Base-by-base conservation (phyloP, 2,888 invertebrate genomes). In the Macrosoma leucophasiata region DNA sequence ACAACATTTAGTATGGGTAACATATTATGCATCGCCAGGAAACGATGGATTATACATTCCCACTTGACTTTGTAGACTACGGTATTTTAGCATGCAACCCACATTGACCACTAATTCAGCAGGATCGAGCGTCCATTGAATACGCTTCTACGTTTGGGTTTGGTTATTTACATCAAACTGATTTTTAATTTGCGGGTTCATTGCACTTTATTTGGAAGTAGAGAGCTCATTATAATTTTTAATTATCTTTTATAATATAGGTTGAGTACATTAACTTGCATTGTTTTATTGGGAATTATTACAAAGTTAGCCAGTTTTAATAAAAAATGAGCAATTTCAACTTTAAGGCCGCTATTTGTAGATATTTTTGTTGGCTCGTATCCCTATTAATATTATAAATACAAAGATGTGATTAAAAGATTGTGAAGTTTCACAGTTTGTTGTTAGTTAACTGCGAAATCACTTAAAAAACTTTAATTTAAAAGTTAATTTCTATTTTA, bases 21-120 rank as follows among this genome's bases (percentile, higher is more conserved):
- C 51, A 64, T 63, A 62, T 59, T 63, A 48, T 53, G 47, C 42
- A 45, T 38, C 41, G 58, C 52, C 62, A 70, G 67, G 64, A 67
- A 71, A 66, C 57, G 52, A 52, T 55, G 46, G 49, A 43, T 62
- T 58, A 57, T 70, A 62, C 42, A 46, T 52, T 56, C 52, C 52
- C 55, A 58, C 43, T 52, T 48, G 43, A 53, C 42, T 43, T 56
- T 47, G 42, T 46, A 42, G 36, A 54, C 56, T 52, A 33, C 34
- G 41, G 29, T 28, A 24, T 47, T 64, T 72, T 64, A 52, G 51
- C 58, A 73, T 73, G 58, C 71, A 58, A 35, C 52, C 43, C 44
- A 39, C 46, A 58, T 56, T 41, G 42, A 43, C 49, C 43, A 52
- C 64, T 70, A 71, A 72, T 65, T 58, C 67, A 63, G 53, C 49